phyloP scores from a whole-genome alignment of 2,113 vertebrate genomes.

The Chaenogobius annularis region DNA sequence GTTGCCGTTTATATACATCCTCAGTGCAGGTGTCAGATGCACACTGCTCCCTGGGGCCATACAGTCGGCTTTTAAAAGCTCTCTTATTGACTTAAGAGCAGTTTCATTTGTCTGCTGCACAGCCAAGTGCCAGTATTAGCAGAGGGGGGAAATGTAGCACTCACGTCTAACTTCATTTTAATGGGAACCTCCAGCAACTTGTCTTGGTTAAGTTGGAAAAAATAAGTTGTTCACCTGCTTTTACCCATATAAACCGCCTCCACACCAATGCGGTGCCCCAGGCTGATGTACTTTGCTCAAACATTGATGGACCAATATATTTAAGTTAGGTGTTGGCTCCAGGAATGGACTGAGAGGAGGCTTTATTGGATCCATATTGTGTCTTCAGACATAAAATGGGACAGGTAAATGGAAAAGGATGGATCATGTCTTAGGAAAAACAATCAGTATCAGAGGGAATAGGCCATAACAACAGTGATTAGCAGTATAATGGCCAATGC shows the following conservation, averaged over 20 bases:
- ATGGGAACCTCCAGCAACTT: slow-evolving; percentile 42
- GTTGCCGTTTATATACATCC: slow-evolving; percentile 22
- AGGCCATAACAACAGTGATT: background rate
- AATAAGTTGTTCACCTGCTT: slow-evolving; percentile 20
- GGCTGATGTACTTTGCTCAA: slow-evolving; percentile 12
- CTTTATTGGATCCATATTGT: slow-evolving; percentile 66
- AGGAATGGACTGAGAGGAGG: slow-evolving; percentile 38
- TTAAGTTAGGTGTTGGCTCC: slow-evolving; percentile 41
- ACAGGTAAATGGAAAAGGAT: slow-evolving; percentile 72
- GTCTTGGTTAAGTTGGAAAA: slow-evolving; percentile 53
- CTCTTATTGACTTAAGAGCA: slow-evolving; percentile 49
- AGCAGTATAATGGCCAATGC: background rate
- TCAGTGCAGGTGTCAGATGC: slow-evolving; percentile 24
- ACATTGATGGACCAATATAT: slow-evolving; percentile 30
- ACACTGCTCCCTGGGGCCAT: slow-evolving; percentile 15
- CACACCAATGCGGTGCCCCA: slow-evolving; percentile 25
- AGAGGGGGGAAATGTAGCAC: slow-evolving; percentile 19
- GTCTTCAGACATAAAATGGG: slow-evolving; percentile 68
- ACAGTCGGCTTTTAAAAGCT: slow-evolving; percentile 33
- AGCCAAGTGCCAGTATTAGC: slow-evolving; percentile 18
- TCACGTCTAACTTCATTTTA: slow-evolving; percentile 52
- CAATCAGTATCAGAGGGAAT: slow-evolving; percentile 16
- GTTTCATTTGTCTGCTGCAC: slow-evolving; percentile 44
- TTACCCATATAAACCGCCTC: slow-evolving; percentile 17
- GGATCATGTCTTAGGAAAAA: slow-evolving; percentile 52